Conservation (phyloP, 2,113 vertebrate species). For the Hucho hucho region DNA sequence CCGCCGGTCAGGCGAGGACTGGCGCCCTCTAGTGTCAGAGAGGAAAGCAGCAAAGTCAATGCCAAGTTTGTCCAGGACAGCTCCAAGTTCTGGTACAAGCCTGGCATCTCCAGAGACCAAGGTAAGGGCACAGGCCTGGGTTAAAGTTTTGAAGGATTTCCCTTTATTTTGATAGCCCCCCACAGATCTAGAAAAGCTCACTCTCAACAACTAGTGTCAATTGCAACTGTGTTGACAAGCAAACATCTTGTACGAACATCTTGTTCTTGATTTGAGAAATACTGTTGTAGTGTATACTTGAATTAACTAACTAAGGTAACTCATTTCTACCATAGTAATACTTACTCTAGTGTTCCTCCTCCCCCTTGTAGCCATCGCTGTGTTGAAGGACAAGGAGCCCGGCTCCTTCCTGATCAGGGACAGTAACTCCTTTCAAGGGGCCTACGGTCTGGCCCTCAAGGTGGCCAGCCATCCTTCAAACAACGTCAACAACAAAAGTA, state of each 20-base stretch:
- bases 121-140: constrained; percentile 63
- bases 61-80: constrained; percentile 91
- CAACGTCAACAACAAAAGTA: constrained; percentile 70
- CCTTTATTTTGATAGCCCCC: too few species aligned
- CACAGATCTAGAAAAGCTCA: too few species aligned
- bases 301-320: too few species aligned
- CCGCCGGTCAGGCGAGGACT: constrained; percentile 27
- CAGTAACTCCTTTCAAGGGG: constrained; percentile 93
- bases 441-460: constrained; percentile 89
- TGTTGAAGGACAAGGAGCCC: constrained; percentile 85
- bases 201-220: too few species aligned
- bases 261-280: too few species aligned
- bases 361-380: constrained; percentile 76
- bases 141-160: not conserved
- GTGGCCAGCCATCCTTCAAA: constrained; percentile 80
- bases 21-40: constrained; percentile 32
- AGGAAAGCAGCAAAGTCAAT: constrained; percentile 59
- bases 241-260: too few species aligned
- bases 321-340: not conserved
- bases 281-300: not conserved
- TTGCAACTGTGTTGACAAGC: too few species aligned
- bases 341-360: constrained; percentile 1
- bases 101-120: constrained; percentile 88
- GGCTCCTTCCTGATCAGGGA: constrained; percentile 90
- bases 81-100: constrained; percentile 92